These are phyloP conservation scores for Ptilorrhoa leucosticta DNA, from an alignment of 2,113 vertebrate genomes.

Conservation along the genomic window DNA sequence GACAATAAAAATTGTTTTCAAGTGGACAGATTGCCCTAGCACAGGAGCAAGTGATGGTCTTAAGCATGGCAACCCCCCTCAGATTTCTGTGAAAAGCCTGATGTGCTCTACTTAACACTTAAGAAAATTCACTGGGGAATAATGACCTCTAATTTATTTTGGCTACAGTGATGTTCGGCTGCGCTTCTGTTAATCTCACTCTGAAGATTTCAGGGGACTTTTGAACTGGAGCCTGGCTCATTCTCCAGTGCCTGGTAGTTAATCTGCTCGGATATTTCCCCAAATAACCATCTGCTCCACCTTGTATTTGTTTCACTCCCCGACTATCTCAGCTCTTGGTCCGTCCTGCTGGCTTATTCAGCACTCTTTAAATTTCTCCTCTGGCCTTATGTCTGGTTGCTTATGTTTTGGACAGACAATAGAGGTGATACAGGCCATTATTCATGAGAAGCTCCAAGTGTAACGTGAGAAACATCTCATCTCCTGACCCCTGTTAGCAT, in stretches of 20 bases:
- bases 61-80: not conserved
- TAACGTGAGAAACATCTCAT: conserved; percentile 94
- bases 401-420: conserved; percentile 82
- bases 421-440: conserved; percentile 78
- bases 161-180: conserved; percentile 30
- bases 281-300: conserved; percentile 60
- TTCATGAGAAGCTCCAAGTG: conserved; percentile 82
- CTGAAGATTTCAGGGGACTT: conserved; percentile 53
- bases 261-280: conserved; percentile 33
- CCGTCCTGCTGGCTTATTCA: conserved; percentile 76
- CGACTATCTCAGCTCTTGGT: conserved; percentile 38
- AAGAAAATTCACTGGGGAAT: conserved; percentile 29
- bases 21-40: conserved; percentile 26
- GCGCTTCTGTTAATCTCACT: conserved; percentile 14
- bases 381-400: conserved; percentile 77
- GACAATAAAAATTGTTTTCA: not conserved
- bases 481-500: conserved; percentile 93
- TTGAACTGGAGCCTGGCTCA: conserved; percentile 8
- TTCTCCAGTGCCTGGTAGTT: conserved; percentile 29
- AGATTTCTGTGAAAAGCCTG: conserved; percentile 9
- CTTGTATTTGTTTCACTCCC: conserved; percentile 54
- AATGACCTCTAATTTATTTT: conserved; percentile 64
- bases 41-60: not conserved
- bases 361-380: conserved; percentile 82
- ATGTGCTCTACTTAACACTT: conserved; percentile 40